Base-by-base conservation (phyloP, 2,888 invertebrate genomes). In the Notodonta ziczac region DNA sequence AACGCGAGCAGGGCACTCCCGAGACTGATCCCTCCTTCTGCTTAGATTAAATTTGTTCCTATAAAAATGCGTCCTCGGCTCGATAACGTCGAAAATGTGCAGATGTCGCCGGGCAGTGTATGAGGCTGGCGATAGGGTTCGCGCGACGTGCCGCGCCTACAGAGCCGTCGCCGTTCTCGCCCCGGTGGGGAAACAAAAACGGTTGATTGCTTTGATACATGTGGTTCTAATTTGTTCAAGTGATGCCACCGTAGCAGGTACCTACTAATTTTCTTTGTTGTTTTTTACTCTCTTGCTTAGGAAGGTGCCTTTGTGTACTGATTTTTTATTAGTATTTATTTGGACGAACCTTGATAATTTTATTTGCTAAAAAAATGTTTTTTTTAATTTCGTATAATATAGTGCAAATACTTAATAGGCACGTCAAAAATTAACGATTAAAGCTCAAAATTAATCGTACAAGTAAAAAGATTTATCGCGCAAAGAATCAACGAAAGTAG, bases 21-120 rank as follows among this genome's bases (percentile, higher is more conserved):
- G 90, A 90, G 91, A 90, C 90, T 89, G 91, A 90, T 89, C 91
- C 91, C 86, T 89, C 78, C 83, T 84, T 85, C 81, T 88, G 88
- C 88, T 90, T 88, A 89, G 90, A 91, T 92, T 92, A 92, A 91
- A 90, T 91, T 91, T 90, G 90, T 85, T 89, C 90, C 86, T 87
- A 89, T 89, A 90, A 89, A 92, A 91, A 89, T 88, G 88, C 86
- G 86, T 85, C 84, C 86, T 85, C 82, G 72, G 86, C 78, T 90
- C 90, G 88, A 90, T 91, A 91, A 88, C 88, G 86, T 83, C 80
- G 83, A 84, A 87, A 88, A 89, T 89, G 88, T 90, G 89, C 92
- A 91, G 91, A 91, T 91, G 90, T 88, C 85, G 85, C 85, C 87
- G 85, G 86, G 76, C 85, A 87, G 83, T 84, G 84, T 88, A 90